These are phyloP conservation scores for Lasiommata megera DNA, from an alignment of 2,888 invertebrate genomes.

Conservation along the genomic window DNA sequence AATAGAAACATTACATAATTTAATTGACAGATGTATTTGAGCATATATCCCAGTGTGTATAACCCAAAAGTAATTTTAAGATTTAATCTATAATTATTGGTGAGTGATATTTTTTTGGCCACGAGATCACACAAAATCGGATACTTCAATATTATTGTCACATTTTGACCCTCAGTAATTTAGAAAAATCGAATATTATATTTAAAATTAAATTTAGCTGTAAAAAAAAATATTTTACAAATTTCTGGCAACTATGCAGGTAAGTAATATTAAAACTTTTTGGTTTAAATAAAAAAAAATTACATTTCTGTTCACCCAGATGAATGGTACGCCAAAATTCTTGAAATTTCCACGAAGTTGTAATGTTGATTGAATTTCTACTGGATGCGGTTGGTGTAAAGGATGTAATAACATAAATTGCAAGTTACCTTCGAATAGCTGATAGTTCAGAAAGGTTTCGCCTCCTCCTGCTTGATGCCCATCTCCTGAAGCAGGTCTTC, in stretches of 20 bases:
- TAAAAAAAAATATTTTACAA: neutral
- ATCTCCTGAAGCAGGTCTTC: conserved; percentile 88
- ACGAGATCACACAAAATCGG: neutral
- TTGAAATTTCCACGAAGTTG: conserved; percentile 6
- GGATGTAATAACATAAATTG: conserved; percentile 12
- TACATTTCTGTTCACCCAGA: neutral
- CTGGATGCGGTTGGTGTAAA: neutral
- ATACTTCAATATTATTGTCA: neutral
- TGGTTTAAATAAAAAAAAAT: neutral
- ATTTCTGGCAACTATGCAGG: neutral
- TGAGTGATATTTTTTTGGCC: no score
- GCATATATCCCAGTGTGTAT: neutral
- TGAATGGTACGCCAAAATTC: neutral
- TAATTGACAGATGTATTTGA: conserved; percentile 2
- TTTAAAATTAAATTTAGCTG: neutral
- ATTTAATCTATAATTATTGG: no score
- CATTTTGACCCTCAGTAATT: neutral
- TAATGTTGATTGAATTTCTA: conserved; percentile 1
- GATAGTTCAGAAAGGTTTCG: conserved; percentile 46
- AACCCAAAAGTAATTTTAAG: no score
- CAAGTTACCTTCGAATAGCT: conserved; percentile 25
- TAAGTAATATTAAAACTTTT: neutral
- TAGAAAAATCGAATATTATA: neutral
- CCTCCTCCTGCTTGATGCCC: conserved; percentile 85
- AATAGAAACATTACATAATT: neutral